phyloP scores from a whole-genome alignment of 1,140 invertebrate genomes.

The Papilio dardanus region DNA sequence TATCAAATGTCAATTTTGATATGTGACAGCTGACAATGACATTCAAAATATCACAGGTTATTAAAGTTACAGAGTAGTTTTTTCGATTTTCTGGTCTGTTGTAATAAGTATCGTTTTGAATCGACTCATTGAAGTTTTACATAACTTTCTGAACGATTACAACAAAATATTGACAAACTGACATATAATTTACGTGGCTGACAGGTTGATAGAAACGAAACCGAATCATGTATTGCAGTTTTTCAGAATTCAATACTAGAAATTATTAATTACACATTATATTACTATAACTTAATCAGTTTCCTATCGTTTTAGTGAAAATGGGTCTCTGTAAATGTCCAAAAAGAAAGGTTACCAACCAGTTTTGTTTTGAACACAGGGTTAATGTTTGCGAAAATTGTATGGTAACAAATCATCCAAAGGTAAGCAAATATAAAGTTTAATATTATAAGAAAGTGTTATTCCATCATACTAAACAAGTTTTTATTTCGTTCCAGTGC shows the following conservation, averaged over 20 bases:
- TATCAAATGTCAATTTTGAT: neutral
- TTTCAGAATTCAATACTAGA: neutral
- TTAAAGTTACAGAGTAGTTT: neutral
- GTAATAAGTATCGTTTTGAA: too few species aligned
- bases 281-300: slow-evolving; percentile 39
- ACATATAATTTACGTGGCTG: slow-evolving; percentile 68
- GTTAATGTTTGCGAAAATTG: slow-evolving; percentile 99
- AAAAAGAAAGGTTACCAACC: slow-evolving; percentile 97
- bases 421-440: slow-evolving; percentile 84
- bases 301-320: slow-evolving; percentile 31
- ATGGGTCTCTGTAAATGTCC: slow-evolving; percentile 99
- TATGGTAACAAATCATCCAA: slow-evolving; percentile 97
- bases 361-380: slow-evolving; percentile 99
- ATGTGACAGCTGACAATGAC: neutral
- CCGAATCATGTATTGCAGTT: slow-evolving; percentile 22
- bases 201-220: slow-evolving; percentile 29
- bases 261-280: neutral
- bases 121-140: neutral
- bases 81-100: too few species aligned
- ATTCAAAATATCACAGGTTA: neutral
- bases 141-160: neutral
- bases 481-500: slow-evolving; percentile 86
- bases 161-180: slow-evolving; percentile 41
- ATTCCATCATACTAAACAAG: neutral
- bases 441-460: neutral